Base-by-base conservation (phyloP, 2,888 invertebrate species). In the Tuta absoluta region DNA sequence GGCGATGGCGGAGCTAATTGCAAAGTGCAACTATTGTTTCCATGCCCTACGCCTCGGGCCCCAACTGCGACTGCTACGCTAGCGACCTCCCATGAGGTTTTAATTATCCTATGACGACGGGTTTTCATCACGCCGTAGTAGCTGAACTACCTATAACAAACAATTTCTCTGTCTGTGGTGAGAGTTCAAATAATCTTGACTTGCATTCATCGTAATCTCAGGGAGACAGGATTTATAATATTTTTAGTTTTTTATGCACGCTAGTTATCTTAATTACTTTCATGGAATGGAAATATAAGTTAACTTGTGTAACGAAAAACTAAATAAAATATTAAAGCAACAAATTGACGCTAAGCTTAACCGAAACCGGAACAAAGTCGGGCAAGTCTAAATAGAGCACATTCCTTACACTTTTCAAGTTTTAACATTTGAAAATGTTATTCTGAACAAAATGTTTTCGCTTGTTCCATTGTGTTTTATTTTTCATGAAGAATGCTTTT, bases 1-100 rank as follows among this genome's bases (percentile, higher is more conserved):
- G 14, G 51, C 51, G 24, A 23, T 33, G 80, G 79, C 78, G 80
- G 71, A 77, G 86, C 82, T 86, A 87, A 87, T 87, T 84, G 85
- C 85, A 77, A 78, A 87, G 86, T 86, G 85, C 84, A 79, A 77
- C 76, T 81, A 85, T 86, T 86, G 86, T 87, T 80, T 69, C 64
- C 70, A 71, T 80, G 78, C 84, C 81, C 82, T 76, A 69, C 74
- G 68, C 75, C 51, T 56, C 24, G 33, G 33, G 56, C 5, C 17
- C 76, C 70, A 66, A 70, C 45, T 45, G 45, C n/a, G 33, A 33
- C 45, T n/a, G 14, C 45, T 1, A 14, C 14, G 75, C 76, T 67
- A 65, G 69, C 41, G 68, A 71, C 69, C 70, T 70, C 69, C 70
- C 70, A 70, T 72, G 68, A 72, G 71, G 62, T 69, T 79, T 79